Evolutionary conservation across 2,113 vertebrate species (phyloP), one percentile per base, ranked within the genome.

Genomic region (Progne subis): DNA sequence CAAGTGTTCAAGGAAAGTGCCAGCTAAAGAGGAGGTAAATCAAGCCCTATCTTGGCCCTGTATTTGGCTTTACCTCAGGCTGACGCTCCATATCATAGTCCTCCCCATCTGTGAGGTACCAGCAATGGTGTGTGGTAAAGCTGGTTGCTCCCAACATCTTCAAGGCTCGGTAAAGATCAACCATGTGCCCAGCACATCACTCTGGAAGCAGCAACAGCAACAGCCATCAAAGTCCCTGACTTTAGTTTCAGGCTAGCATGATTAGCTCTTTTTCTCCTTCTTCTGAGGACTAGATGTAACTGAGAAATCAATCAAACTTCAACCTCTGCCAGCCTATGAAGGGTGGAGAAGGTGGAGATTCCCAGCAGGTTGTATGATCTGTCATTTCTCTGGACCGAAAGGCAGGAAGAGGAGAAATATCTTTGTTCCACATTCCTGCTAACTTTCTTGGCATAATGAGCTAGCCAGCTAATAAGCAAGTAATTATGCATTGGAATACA

Each of bases 391-490:
- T 41, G 21, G 18, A 78, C 47, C 88, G 69, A 81, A 91, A 90
- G 60, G 85, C 82, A 94, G 46, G 34, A 75, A 93, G 64, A 81
- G 56, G 32, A 93, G 71, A 94, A 88, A 70, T 60, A n/a, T 49
- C 68, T 94, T 79, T 90, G 67, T 89, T 93, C 26, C 23, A 11
- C 76, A 34, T 56, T 80, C 75, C 64, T 0, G 0, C 21, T 74
- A 90, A 69, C 93, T 94, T 95, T 90, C 75, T 86, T 87, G 84
- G 78, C 89, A 76, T 60, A 64, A 94, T 41, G 56, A 93, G 82
- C 72, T 57, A 92, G 60, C 32, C 67, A 86, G 79, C 82, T 96
- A 95, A 94, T 96, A 90, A 96, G 82, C 63, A 81, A 82, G 82
- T 94, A 96, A 96, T 88, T 94, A 81, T 83, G 67, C 82, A 70